Conservation (phyloP, 2,797 vertebrate species). For the Enteromius treurensis region DNA sequence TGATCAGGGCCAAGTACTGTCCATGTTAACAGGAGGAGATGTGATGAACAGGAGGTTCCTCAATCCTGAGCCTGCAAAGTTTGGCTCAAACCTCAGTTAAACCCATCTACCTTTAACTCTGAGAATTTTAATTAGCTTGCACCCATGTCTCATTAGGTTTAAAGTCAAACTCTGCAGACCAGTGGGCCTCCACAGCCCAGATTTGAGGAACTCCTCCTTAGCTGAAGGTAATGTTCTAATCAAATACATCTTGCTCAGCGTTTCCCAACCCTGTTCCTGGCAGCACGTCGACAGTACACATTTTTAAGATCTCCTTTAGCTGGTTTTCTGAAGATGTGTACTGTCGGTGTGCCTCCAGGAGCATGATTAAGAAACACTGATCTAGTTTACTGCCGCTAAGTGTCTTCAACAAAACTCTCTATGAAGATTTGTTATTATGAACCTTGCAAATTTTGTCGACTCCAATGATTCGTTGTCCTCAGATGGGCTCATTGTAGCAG, state of each 20-base stretch:
- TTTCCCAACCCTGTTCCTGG: not conserved
- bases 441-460: conserved; percentile 1
- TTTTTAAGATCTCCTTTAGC: not conserved
- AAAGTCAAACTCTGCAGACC: not conserved
- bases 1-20: too few species aligned
- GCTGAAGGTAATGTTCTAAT: not conserved
- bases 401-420: not conserved
- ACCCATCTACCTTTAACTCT: not conserved
- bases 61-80: not conserved
- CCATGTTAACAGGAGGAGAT: not conserved
- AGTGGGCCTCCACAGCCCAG: not conserved
- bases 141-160: not conserved
- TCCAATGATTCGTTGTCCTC: not conserved
- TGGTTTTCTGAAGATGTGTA: not conserved
- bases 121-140: not conserved
- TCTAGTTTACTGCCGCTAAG: not conserved
- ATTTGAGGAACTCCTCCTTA: not conserved
- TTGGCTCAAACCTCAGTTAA: not conserved
- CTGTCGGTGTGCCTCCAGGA: not conserved
- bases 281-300: not conserved
- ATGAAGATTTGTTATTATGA: not conserved
- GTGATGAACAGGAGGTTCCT: not conserved
- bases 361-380: not conserved
- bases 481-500: not conserved
- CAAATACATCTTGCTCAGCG: not conserved